Evolutionary conservation across 2,888 invertebrate species (phyloP).

Genomic region (Hirtodrosophila alboralis): DNA sequence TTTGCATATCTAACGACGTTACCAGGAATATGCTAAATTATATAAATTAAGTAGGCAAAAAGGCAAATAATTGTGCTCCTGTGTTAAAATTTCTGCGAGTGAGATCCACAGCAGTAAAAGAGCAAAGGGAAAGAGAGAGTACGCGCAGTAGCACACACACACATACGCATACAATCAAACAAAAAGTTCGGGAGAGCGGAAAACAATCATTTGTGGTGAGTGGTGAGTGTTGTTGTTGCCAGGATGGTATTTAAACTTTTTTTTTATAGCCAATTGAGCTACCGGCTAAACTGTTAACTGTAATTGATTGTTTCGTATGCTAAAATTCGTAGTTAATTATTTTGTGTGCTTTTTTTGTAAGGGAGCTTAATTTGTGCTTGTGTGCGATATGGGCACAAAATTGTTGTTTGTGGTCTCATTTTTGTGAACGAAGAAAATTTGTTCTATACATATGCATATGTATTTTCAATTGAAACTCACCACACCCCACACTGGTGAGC

Average conservation of each 20-base stretch:
- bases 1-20: conserved; percentile 29
- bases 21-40: conserved; percentile 51
- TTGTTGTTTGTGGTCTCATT: conserved; percentile 15
- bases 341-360: conserved; percentile 16
- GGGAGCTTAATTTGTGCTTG: conserved; percentile 23
- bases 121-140: conserved; percentile 46
- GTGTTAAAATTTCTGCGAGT: conserved; percentile 60
- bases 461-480: conserved; percentile 56
- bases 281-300: conserved; percentile 30
- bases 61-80: conserved; percentile 52
- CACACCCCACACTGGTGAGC: conserved; percentile 49
- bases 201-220: conserved; percentile 69
- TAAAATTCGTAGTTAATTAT: neutral
- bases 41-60: conserved; percentile 50
- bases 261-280: too few relatives aligned
- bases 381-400: neutral
- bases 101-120: conserved; percentile 32
- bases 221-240: conserved; percentile 52
- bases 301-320: neutral
- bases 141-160: conserved; percentile 56
- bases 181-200: conserved; percentile 55
- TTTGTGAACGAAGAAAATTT: conserved; percentile 32
- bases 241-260: conserved; percentile 51
- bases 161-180: conserved; percentile 25
- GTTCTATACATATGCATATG: conserved; percentile 49